phyloP scores from a whole-genome alignment of 2,113 vertebrate species.

The Trachemys scripta region DNA sequence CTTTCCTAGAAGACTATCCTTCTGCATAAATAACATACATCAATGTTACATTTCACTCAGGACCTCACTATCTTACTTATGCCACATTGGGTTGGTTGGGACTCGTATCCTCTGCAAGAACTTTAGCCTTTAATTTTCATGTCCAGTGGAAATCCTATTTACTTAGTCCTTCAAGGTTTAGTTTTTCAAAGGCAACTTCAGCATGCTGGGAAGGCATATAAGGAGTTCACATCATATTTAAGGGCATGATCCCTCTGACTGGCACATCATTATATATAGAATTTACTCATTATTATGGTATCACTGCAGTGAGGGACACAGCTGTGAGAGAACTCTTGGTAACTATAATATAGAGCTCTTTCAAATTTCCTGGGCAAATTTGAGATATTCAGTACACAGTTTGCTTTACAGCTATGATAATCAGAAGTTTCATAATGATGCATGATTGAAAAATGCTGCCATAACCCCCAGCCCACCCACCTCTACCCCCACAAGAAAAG shows the following conservation, averaged over 20 bases:
- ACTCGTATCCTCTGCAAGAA: background rate
- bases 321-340: conserved; percentile 18
- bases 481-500: background rate
- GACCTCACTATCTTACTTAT: background rate
- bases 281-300: conserved; percentile 4
- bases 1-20: background rate
- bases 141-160: background rate
- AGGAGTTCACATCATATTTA: rapidly evolving
- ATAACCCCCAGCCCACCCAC: background rate
- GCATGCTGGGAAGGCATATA: background rate
- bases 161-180: rapidly evolving
- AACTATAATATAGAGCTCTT: background rate
- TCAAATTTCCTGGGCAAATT: conserved; percentile 41
- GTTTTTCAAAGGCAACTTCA: background rate
- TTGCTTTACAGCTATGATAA: conserved; percentile 45
- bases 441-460: conserved; percentile 41
- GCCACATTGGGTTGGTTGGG: background rate
- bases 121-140: background rate
- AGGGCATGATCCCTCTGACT: background rate
- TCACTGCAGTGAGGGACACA: background rate
- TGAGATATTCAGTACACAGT: conserved; percentile 46
- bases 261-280: background rate
- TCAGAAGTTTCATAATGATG: conserved; percentile 51
- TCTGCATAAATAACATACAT: background rate
- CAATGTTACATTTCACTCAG: background rate